Evolutionary conservation across 2,888 invertebrate species (phyloP).

Genomic region (Eledone cirrhosa): DNA sequence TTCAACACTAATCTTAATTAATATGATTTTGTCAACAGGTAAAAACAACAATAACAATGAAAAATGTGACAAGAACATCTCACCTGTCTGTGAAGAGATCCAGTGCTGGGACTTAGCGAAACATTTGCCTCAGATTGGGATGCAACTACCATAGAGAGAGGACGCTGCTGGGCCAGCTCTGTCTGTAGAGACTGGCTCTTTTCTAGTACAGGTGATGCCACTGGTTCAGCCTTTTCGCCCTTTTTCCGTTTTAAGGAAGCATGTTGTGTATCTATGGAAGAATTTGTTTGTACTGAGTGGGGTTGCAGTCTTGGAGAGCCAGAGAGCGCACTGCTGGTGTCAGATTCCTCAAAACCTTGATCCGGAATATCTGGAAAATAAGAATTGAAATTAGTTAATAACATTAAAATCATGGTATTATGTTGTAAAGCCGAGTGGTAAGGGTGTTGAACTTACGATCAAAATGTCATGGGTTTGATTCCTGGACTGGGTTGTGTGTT

Average conservation of each 20-base stretch:
- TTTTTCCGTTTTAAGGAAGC: constrained; percentile 69
- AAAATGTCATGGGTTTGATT: too few relatives aligned
- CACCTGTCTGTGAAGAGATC: constrained; percentile 63
- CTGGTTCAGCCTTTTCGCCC: constrained; percentile 42
- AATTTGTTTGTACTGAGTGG: constrained; percentile 34
- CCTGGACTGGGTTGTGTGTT: too few relatives aligned
- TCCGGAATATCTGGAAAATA: constrained; percentile 40
- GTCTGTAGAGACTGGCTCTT: constrained; percentile 64
- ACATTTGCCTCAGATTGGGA: constrained; percentile 64
- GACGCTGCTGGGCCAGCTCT: constrained; percentile 66
- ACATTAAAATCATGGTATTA: too few relatives aligned
- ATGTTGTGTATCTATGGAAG: constrained; percentile 68
- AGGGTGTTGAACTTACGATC: too few relatives aligned
- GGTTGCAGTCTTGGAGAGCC: constrained; percentile 25
- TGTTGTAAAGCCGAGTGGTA: too few relatives aligned
- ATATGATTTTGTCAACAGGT: too few relatives aligned
- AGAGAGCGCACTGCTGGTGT: constrained; percentile 58
- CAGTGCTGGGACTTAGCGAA: constrained; percentile 58
- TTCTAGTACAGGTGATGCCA: constrained; percentile 68
- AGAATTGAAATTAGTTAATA: too few relatives aligned
- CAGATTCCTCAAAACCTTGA: constrained; percentile 63
- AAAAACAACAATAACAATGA: too few relatives aligned
- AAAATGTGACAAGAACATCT: constrained; percentile 18
- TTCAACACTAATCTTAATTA: too few relatives aligned
- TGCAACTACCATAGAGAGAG: constrained; percentile 65